These are phyloP conservation scores for Heteromormyrus szaboi DNA, from an alignment of 2,797 vertebrate genomes.

Conservation along the genomic window DNA sequence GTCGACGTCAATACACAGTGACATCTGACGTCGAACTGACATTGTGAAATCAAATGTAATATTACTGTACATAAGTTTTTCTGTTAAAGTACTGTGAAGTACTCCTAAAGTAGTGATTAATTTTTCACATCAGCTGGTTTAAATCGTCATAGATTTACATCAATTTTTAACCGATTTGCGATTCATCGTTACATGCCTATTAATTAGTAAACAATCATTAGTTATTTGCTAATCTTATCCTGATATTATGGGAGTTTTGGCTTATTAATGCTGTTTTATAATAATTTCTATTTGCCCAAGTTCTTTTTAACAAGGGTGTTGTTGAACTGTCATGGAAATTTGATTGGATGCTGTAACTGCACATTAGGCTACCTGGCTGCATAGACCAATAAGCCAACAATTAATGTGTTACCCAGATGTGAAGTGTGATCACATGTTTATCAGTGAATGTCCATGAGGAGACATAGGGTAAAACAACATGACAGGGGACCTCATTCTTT, in stretches of 20 bases:
- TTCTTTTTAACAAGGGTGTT: background rate
- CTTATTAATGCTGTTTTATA: background rate
- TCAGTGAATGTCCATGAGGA: background rate
- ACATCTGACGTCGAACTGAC: too few relatives aligned
- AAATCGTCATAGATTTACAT: background rate
- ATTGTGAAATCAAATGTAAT: too few relatives aligned
- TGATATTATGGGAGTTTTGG: background rate
- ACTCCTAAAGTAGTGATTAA: too few relatives aligned
- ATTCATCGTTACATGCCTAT: background rate
- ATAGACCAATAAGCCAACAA: background rate
- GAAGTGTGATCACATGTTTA: background rate
- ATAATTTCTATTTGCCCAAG: background rate
- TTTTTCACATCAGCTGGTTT: too few relatives aligned
- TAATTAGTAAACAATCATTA: background rate
- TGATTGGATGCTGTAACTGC: background rate
- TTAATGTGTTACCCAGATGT: conserved; percentile 9
- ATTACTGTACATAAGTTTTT: too few relatives aligned
- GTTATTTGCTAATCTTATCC: background rate
- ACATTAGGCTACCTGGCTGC: background rate
- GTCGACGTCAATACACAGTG: too few relatives aligned
- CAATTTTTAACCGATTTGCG: background rate
- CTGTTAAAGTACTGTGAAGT: too few relatives aligned
- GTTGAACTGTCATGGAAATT: background rate
- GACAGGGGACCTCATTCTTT: background rate
- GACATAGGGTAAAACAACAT: background rate